Evolutionary conservation across 2,797 vertebrate genomes (phyloP).

Genomic region (Trematomus bernacchii): DNA sequence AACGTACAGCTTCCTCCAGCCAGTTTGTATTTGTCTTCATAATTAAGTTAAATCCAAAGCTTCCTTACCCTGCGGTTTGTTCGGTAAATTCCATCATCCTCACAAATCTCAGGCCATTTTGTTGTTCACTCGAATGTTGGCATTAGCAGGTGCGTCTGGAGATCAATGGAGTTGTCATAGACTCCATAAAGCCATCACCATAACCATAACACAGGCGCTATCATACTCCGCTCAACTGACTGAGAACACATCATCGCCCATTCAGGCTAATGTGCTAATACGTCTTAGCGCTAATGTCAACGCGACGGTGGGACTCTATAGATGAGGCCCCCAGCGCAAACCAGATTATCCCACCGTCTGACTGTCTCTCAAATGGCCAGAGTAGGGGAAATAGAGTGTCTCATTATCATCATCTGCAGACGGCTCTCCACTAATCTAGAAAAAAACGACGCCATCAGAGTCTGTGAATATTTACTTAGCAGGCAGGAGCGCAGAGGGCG

Average conservation of each 20-base stretch:
- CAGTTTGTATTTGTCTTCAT: conserved; percentile 34
- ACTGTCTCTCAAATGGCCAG: conserved; percentile 75
- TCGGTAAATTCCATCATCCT: conserved; percentile 26
- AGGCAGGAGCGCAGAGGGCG: conserved; percentile 39
- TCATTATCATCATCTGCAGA: conserved; percentile 78
- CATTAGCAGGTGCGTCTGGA: conserved; percentile 73
- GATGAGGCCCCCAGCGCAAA: conserved; percentile 77
- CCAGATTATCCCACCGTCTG: conserved; percentile 76
- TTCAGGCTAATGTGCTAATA: conserved; percentile 83
- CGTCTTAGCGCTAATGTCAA: conserved; percentile 79
- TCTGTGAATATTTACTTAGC: conserved; percentile 75
- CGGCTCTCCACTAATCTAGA: conserved; percentile 73
- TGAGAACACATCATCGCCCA: conserved; percentile 78
- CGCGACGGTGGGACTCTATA: conserved; percentile 59
- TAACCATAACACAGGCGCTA: conserved; percentile 76
- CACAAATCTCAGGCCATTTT: conserved; percentile 16
- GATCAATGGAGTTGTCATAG: conserved; percentile 74
- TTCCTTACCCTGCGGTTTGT: background rate
- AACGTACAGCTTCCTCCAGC: background rate
- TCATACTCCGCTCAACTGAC: conserved; percentile 77
- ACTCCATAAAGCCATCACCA: conserved; percentile 78
- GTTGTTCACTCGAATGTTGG: conserved; percentile 35
- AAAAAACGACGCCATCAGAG: conserved; percentile 69
- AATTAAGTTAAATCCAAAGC: conserved; percentile 28
- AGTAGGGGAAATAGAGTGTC: conserved; percentile 73